Evolutionary conservation across 2,797 vertebrate genomes (phyloP).

Genomic region (Myripristis murdjan): DNA sequence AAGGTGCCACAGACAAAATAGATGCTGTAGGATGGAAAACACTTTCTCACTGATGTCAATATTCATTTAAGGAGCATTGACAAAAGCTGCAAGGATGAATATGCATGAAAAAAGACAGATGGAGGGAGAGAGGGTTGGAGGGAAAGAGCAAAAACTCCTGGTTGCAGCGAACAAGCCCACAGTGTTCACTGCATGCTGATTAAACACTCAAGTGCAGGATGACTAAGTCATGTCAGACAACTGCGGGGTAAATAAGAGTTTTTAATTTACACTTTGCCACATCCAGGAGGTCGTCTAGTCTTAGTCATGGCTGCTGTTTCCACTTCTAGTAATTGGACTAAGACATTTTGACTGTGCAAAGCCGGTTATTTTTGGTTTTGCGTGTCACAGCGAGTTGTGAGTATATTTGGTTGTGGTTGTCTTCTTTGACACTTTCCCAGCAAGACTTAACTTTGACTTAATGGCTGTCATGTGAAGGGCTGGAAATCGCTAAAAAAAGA

Average conservation of each 20-base stretch:
- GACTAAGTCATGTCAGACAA: slow-evolving; percentile 76
- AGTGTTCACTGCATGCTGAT: slow-evolving; percentile 76
- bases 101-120: slow-evolving; percentile 60
- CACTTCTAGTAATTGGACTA: slow-evolving; percentile 66
- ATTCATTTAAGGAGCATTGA: slow-evolving; percentile 70
- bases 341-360: slow-evolving; percentile 59
- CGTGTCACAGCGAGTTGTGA: slow-evolving; percentile 49
- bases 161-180: slow-evolving; percentile 70
- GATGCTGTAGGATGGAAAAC: slow-evolving; percentile 50
- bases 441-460: slow-evolving; percentile 48
- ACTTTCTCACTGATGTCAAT: slow-evolving; percentile 65
- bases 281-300: slow-evolving; percentile 66
- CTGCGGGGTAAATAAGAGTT: slow-evolving; percentile 67
- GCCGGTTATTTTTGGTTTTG: slow-evolving; percentile 71
- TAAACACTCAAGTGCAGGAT: slow-evolving; percentile 72
- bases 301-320: slow-evolving; percentile 80
- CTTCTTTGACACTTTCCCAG: slow-evolving; percentile 58
- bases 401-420: slow-evolving; percentile 58
- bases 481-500: slow-evolving; percentile 19
- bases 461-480: slow-evolving; percentile 42
- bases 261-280: slow-evolving; percentile 76
- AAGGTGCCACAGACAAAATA: slow-evolving; percentile 11
- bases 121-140: background rate
- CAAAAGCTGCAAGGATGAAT: slow-evolving; percentile 67
- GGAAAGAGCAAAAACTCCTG: slow-evolving; percentile 57